Evolutionary conservation across 2,113 vertebrate species (phyloP).

Genomic region (Seriola aureovittata): DNA sequence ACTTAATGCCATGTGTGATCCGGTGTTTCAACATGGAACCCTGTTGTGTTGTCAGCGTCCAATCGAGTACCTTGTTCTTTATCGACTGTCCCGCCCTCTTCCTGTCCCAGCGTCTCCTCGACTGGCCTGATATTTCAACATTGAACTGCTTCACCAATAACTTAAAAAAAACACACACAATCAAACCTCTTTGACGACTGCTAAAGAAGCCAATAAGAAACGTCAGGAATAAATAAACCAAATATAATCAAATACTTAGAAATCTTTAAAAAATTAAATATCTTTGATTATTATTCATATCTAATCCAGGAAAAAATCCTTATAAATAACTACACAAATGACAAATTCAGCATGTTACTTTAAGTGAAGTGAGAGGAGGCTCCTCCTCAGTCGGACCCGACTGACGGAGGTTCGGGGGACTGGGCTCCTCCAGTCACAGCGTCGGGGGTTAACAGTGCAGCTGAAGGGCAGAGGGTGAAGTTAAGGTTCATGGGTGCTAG

Average conservation of each 20-base stretch:
- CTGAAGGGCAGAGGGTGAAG: conserved; percentile 44
- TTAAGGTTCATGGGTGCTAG: conserved; percentile 80
- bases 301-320: conserved; percentile 37
- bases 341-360: conserved; percentile 38
- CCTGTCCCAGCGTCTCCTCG: conserved; percentile 8
- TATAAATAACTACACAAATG: conserved; percentile 73
- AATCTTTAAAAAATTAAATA: conserved; percentile 78
- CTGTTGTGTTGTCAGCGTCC: neutral
- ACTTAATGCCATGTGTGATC: neutral
- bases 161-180: conserved; percentile 59
- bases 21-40: neutral
- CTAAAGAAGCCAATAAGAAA: conserved; percentile 40
- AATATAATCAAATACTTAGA: conserved; percentile 74
- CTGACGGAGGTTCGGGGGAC: neutral
- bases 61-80: conserved; percentile 34
- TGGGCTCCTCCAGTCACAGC: conserved; percentile 16
- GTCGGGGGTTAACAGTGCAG: conserved; percentile 27
- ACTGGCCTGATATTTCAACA: conserved; percentile 21
- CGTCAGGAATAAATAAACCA: conserved; percentile 78
- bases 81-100: neutral
- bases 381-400: conserved; percentile 12
- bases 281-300: conserved; percentile 75
- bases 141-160: conserved; percentile 60
- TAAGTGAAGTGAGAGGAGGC: neutral
- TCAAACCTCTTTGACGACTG: conserved; percentile 40